Base-by-base conservation (phyloP, 2,888 invertebrate genomes). In the Thalpophila matura region DNA sequence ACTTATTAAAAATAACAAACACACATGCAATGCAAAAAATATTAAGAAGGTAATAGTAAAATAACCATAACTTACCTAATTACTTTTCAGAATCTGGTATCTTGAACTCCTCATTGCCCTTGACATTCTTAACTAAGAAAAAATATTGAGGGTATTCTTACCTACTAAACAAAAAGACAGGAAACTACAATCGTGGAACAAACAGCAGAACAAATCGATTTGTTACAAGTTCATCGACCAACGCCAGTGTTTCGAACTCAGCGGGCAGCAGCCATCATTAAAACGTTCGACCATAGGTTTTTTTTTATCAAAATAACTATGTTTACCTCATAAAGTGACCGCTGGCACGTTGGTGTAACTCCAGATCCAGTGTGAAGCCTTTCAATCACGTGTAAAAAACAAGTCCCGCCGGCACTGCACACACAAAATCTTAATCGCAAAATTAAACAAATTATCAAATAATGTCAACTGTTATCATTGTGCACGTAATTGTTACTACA, bases 311-410 rank as follows among this genome's bases (percentile, higher is more conserved):
- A 51, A 20, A 53, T 37, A 67, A 42, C 42, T 26, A 51, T 63
- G 50, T 77, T 85, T 90, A 94, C 97, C 97, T 97, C 95, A 97
- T 96, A 87, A 97, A 97, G 96, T 97, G 97, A 94, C 97, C 97
- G 95, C 96, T 96, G 95, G 97, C 96, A 95, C 97, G 96, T 95
- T 97, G 97, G 86, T 97, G 97, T 89, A 97, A 96, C 82, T 97
- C 97, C 95, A 97, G 97, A 96, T 97, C 97, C 97, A 97, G 96
- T 95, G 92, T 96, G 96, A 88, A 85, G 95, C 95, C 92, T 96
- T 96, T 29, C 47, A 77, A 85, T 78, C 85, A 82, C 80, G 67
- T 73, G 7, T 56, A 69, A 58, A 80, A 81, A 82, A 86, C 80
- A 74, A 74, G 84, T 86, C 83, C 85, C 86, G 74, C 83, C 85